A percentile compares a stretch with the other conserved stretches of the same genome.
These are phyloP conservation scores for Ciconia stormi DNA, from an alignment of 2,113 vertebrate species.

Conservation along the genomic window DNA sequence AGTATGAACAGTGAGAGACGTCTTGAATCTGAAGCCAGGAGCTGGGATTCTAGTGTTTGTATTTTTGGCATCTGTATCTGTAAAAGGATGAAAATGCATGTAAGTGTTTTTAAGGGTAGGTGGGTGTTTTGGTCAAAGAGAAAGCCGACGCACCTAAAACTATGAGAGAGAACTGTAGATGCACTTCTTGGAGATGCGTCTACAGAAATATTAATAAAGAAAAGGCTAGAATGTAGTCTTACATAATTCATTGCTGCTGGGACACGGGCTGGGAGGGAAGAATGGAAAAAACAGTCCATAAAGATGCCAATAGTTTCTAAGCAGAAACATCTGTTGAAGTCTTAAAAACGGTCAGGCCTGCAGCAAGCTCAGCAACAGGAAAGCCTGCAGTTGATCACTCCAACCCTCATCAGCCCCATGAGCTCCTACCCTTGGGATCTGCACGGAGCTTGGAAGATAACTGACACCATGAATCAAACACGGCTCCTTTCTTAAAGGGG, in stretches of 20 bases:
- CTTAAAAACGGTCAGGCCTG: conserved; percentile 74
- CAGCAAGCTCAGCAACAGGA: conserved; percentile 79
- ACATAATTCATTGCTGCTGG: conserved; percentile 77
- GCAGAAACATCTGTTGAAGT: conserved; percentile 83
- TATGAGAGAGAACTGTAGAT: background rate
- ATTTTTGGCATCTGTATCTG: background rate
- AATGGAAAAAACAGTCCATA: conserved; percentile 85
- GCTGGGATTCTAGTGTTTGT: background rate
- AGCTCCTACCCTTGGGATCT: conserved; percentile 63
- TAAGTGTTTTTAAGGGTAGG: background rate
- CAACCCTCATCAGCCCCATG: conserved; percentile 39
- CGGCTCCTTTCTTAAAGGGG: conserved; percentile 26
- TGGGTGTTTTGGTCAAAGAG: background rate
- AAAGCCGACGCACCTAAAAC: background rate
- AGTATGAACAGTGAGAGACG: background rate
- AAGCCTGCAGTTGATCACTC: conserved; percentile 75
- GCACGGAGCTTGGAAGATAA: conserved; percentile 54
- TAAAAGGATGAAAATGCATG: background rate
- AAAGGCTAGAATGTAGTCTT: conserved; percentile 64
- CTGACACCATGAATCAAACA: conserved; percentile 61
- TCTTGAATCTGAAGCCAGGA: background rate
- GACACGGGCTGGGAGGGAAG: conserved; percentile 72
- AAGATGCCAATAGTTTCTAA: conserved; percentile 83
- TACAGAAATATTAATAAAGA: conserved; percentile 56
- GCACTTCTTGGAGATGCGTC: background rate